Evolutionary conservation across 2,888 invertebrate genomes (phyloP).

Genomic region (Byasa hedistus): DNA sequence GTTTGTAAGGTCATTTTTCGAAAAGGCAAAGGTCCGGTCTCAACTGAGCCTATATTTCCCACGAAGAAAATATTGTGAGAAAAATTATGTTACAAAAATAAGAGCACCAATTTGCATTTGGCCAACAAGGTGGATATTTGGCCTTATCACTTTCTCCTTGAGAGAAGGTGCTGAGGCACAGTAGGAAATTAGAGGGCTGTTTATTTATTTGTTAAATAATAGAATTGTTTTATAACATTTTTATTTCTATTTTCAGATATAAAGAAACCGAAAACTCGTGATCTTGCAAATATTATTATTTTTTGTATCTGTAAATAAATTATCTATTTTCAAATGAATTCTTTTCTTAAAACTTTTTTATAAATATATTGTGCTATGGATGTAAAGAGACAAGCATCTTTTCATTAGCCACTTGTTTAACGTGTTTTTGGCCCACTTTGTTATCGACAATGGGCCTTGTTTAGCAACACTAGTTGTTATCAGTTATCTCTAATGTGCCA

Average conservation of each 20-base stretch:
- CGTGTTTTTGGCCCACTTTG: constrained; percentile 26
- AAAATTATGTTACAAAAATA: too few relatives aligned
- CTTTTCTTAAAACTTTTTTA: not conserved
- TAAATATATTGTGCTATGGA: not conserved
- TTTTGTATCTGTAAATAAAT: not conserved
- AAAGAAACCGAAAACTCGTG: constrained; percentile 88
- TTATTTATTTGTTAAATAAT: too few relatives aligned
- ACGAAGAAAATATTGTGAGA: too few relatives aligned
- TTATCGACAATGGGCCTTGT: constrained; percentile 30
- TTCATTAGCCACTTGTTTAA: constrained; percentile 18
- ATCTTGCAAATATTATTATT: constrained; percentile 18
- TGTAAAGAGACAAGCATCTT: constrained; percentile 1
- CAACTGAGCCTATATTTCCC: too few relatives aligned
- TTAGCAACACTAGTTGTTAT: constrained; percentile 26
- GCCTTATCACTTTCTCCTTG: too few relatives aligned
- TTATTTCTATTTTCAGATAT: constrained; percentile 74
- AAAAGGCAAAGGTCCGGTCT: too few relatives aligned
- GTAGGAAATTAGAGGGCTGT: too few relatives aligned
- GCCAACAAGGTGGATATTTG: too few relatives aligned
- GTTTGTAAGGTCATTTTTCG: too few relatives aligned
- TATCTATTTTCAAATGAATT: not conserved
- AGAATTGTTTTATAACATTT: not conserved
- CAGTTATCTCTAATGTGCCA: not conserved
- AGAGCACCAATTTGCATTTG: too few relatives aligned
- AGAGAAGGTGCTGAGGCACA: too few relatives aligned